Conservation (phyloP, 23 tunicate species). For the Halocynthia aurantium region DNA sequence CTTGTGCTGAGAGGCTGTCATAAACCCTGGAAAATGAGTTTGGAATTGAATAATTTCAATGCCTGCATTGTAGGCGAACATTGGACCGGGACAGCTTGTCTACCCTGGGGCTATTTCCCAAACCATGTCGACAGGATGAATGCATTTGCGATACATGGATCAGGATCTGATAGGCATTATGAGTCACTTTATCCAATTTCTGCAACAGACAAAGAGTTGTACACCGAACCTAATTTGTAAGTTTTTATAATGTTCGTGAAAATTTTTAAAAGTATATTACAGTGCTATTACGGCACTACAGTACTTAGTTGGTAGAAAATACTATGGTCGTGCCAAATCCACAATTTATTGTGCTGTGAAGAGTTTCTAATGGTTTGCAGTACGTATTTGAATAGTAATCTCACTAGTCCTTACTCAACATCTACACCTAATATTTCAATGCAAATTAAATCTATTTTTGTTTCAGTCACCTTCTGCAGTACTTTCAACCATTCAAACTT, state of each 20-base stretch:
- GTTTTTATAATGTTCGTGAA: not conserved
- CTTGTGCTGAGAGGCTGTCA: constrained; percentile 47
- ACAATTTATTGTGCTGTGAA: too few relatives aligned
- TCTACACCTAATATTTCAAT: too few relatives aligned
- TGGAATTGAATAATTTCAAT: constrained; percentile 19
- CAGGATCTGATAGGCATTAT: constrained; percentile 35
- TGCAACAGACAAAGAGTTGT: not conserved
- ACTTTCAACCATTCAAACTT: constrained; percentile 10
- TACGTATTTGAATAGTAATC: too few relatives aligned
- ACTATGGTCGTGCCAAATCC: too few relatives aligned
- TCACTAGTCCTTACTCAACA: too few relatives aligned
- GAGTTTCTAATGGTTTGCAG: too few relatives aligned
- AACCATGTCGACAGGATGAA: constrained; percentile 36
- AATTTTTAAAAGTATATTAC: too few relatives aligned
- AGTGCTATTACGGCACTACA: too few relatives aligned
- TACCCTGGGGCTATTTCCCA: constrained; percentile 81
- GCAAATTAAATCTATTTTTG: not conserved
- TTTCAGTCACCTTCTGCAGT: constrained; percentile 8
- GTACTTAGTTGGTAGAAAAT: too few relatives aligned
- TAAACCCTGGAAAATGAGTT: constrained; percentile 43
- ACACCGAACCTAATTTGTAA: constrained; percentile 58
- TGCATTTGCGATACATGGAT: constrained; percentile 74
- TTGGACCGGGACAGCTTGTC: constrained; percentile 49
- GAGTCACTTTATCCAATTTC: constrained; percentile 56
- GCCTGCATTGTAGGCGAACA: not conserved